Base-by-base conservation (phyloP, 37 sponge, comb jelly and placozoan genomes). In the Lycopodina hypogea region DNA sequence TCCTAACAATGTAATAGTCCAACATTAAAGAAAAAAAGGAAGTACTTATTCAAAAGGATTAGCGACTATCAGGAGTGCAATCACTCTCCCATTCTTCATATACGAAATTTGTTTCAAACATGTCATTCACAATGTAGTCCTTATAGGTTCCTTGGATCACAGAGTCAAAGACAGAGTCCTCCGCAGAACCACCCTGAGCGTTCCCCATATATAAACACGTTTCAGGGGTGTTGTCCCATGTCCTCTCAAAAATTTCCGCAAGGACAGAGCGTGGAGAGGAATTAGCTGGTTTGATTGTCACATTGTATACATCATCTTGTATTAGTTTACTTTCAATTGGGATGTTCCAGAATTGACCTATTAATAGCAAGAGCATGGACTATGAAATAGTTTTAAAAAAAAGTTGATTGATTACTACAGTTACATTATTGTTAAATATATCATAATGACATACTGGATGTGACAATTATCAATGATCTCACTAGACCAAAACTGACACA, bases 281-380 rank as follows among this genome's bases (percentile, higher is more conserved):
- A 24, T 58, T 38, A 53, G 74, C 62, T 23, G 78, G 75, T 0
- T 32, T 34, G 3, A 91, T 81, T 19, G 84, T 87, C 24, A 91
- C 75, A n/a, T 79, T 60, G 53, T 76, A 55, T 8, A 1, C 1
- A 26, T 37, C n/a, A 7, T 29, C 55, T 12, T 66, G 65, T 32
- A 22, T 39, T 12, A 24, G 37, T 3, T 58, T 36, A 22, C n/a
- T 29, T 28, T 57, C 62, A 14, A 91, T 73, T n/a, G 83, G 87
- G n/a, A 84, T 60, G 53, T 91, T 91, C 88, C 88, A 91, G 88
- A 91, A 91, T 64, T 91, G 92, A 80, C 87, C 92, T 91, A 73
- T 24, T 19, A 0, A 62, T 9, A 1, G 39, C 3, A 51, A 67
- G 2, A 68, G 2, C 9, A 9, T 19, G 55, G 17, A 12, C 12